A percentile compares a stretch with the other conserved stretches of the same genome.
phyloP scores from a whole-genome alignment of 2,797 vertebrate genomes.

The Microcaecilia unicolor region DNA sequence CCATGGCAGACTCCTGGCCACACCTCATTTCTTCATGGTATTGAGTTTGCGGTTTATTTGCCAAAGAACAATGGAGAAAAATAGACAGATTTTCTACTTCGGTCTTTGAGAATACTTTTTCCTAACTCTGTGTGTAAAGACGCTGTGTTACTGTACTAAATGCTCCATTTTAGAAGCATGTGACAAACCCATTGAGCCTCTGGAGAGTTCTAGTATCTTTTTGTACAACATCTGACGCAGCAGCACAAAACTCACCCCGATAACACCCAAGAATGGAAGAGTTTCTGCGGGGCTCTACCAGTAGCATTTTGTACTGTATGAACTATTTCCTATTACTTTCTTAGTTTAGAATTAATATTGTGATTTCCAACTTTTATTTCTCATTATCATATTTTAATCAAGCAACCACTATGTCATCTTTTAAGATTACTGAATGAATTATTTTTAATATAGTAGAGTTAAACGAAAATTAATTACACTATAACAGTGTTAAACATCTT shows the following conservation, averaged over 20 bases:
- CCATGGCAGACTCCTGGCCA: slow-evolving; percentile 30
- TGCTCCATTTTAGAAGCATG: slow-evolving; percentile 12
- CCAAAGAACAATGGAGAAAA: slow-evolving; percentile 51
- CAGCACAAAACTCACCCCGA: slow-evolving; percentile 7
- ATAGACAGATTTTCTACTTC: slow-evolving; percentile 24
- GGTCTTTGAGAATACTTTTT: slow-evolving; percentile 45
- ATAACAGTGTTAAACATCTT: too few species aligned
- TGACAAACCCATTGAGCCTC: slow-evolving; percentile 10
- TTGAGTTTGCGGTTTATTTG: slow-evolving; percentile 55
- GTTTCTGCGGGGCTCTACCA: slow-evolving; percentile 30
- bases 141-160: slow-evolving; percentile 34
- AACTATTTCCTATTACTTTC: slow-evolving; percentile 53
- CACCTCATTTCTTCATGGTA: slow-evolving; percentile 37
- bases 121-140: slow-evolving; percentile 21
- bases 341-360: slow-evolving; percentile 48
- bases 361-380: slow-evolving; percentile 51
- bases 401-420: slow-evolving; percentile 39
- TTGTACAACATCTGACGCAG: neutral
- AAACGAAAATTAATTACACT: too few species aligned
- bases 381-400: slow-evolving; percentile 29
- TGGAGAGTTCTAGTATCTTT: slow-evolving; percentile 5
- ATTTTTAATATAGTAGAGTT: too few species aligned
- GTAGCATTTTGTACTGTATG: slow-evolving; percentile 54
- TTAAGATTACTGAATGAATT: slow-evolving; percentile 21
- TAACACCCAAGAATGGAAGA: slow-evolving; percentile 1